Conservation (phyloP, 2,797 vertebrate species). For the Rhinella marina region DNA sequence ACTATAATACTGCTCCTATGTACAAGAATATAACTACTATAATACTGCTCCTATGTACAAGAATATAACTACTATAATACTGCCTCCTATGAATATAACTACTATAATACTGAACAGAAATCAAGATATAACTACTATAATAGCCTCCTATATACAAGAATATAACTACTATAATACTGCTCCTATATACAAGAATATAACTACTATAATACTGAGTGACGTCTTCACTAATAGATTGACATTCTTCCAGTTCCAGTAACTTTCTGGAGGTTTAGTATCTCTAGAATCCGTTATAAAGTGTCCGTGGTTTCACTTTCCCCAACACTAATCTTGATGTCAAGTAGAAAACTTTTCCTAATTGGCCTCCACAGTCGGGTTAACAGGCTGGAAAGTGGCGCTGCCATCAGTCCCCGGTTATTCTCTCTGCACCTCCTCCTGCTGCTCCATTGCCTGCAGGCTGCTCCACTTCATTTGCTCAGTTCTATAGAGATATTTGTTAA, state of each 20-base stretch:
- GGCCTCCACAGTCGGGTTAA: conserved; percentile 79
- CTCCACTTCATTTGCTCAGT: conserved; percentile 72
- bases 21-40: background rate
- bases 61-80: no score
- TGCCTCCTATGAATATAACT: no score
- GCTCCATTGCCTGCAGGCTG: conserved; percentile 75
- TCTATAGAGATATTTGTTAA: conserved; percentile 68
- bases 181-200: no score
- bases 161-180: no score
- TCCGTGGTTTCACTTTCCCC: conserved; percentile 71
- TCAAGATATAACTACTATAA: no score
- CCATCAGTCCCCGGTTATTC: conserved; percentile 74
- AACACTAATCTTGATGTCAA: conserved; percentile 75
- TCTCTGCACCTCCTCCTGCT: conserved; percentile 64
- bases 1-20: background rate
- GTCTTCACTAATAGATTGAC: background rate
- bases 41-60: background rate
- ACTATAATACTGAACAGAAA: no score
- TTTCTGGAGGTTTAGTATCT: background rate
- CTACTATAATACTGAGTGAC: no score
- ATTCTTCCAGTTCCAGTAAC: background rate
- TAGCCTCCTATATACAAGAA: no score
- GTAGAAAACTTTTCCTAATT: conserved; percentile 80
- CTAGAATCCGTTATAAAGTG: background rate
- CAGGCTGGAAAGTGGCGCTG: conserved; percentile 72